phyloP scores from a whole-genome alignment of 2,888 invertebrate species.

The Schizotus pectinicornis region DNA sequence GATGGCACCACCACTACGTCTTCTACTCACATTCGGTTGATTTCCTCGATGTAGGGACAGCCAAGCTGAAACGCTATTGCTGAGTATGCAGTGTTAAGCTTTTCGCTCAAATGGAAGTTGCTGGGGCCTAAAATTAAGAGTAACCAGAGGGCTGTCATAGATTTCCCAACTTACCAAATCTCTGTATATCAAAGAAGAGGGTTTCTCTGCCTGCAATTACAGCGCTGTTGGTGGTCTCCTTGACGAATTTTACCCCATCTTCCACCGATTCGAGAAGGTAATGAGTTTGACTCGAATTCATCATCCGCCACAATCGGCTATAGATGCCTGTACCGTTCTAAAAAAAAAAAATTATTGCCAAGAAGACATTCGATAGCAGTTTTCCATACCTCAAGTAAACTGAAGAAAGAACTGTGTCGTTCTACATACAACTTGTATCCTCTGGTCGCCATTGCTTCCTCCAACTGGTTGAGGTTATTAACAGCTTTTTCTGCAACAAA shows the following conservation, averaged over 20 bases:
- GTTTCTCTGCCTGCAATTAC: conserved; percentile 78
- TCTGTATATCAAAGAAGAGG: conserved; percentile 74
- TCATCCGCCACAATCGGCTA: conserved; percentile 70
- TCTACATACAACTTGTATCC: conserved; percentile 74
- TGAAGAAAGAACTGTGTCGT: conserved; percentile 73
- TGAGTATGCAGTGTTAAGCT: conserved; percentile 78
- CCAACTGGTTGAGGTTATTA: conserved; percentile 69
- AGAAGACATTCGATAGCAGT: not conserved
- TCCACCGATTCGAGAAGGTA: conserved; percentile 75
- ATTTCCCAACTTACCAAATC: conserved; percentile 65
- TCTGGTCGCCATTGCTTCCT: conserved; percentile 68
- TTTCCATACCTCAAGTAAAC: conserved; percentile 67
- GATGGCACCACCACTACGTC: too few species aligned
- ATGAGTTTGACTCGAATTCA: conserved; percentile 60
- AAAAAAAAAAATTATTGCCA: not conserved
- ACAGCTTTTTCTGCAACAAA: conserved; percentile 67
- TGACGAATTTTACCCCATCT: conserved; percentile 70
- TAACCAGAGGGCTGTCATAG: conserved; percentile 1
- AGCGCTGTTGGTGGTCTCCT: conserved; percentile 66
- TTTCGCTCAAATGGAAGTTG: conserved; percentile 77
- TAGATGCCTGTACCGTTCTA: conserved; percentile 80
- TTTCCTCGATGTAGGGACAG: conserved; percentile 75
- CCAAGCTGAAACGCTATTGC: conserved; percentile 79
- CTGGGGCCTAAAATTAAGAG: conserved; percentile 60
- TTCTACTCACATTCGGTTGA: conserved; percentile 69